Base-by-base conservation (phyloP, 1,140 invertebrate genomes). In the Ostrea denselamellosa region DNA sequence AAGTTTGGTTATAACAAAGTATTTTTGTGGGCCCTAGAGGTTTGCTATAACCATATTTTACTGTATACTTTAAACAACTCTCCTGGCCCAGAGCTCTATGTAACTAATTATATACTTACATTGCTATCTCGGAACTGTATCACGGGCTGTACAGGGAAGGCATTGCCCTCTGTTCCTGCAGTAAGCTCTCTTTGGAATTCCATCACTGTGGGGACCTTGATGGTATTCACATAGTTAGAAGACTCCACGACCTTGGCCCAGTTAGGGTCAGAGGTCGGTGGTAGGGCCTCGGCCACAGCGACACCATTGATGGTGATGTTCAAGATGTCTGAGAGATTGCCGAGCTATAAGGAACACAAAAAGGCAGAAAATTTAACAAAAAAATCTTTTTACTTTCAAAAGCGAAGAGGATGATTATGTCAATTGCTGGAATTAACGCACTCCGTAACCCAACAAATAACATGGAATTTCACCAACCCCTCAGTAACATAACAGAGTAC, bases 231-330 rank as follows among this genome's bases (percentile, higher is more conserved):
- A 8, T 85, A 85, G 22, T 87, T 58, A n/a, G 53, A 52, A 17
- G 83, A 56, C 4, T 58, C 19, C 0, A 87, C 86, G 1, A 89
- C 77, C 3, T 22, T 56, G 7, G n/a, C 71, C 90, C 88, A 89
- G 19, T 12, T 22, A 28, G 87, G 84, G 34, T 88, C 85, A 58
- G 82, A 62, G 12, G 77, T 71, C 28, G 85, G 86, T 14, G 83
- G 89, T 25, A 86, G 17, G 8, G 90, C 85, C 34, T 90, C 90
- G 12, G 85, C 56, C 1, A 90, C 86, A 51, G 88, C 56, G 8
- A 88, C 77, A 51, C 87, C 87, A 28, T 90, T 87, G 12, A 91
- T 82, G 10, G 89, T 90, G 25, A 89, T 83, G 58, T 92, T 91
- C 71, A 92, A 17, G 62, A 88, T 68, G 34, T 89, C 85, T 12